These are phyloP conservation scores for Patella vulgata DNA, from an alignment of 1,140 invertebrate species.

Conservation along the genomic window DNA sequence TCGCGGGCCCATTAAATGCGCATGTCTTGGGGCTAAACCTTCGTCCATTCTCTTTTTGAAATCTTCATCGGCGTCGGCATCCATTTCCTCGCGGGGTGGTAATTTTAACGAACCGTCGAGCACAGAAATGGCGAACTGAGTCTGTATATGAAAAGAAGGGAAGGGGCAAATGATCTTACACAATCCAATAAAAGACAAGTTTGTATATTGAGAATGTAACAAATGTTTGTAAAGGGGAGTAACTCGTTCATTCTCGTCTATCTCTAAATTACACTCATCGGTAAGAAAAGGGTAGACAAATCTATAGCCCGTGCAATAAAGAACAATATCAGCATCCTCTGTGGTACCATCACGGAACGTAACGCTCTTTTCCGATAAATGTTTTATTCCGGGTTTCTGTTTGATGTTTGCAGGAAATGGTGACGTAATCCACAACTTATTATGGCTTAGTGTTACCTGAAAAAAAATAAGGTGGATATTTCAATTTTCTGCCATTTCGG, in stretches of 20 bases:
- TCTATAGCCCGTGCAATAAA: conserved; percentile 86
- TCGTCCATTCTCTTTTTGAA: conserved; percentile 67
- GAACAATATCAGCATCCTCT: conserved; percentile 75
- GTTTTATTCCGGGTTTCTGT: conserved; percentile 50
- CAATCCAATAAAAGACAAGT: conserved; percentile 84
- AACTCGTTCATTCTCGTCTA: conserved; percentile 79
- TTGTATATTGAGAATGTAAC: conserved; percentile 80
- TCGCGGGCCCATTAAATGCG: conserved; percentile 78
- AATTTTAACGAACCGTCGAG: conserved; percentile 75
- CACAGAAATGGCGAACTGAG: conserved; percentile 74
- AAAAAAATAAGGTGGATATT: too few species aligned
- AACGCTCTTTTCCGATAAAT: conserved; percentile 30
- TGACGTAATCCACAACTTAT: conserved; percentile 38
- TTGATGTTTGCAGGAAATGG: conserved; percentile 47
- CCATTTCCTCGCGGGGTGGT: conserved; percentile 76
- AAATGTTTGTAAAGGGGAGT: conserved; percentile 88
- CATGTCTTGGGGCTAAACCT: conserved; percentile 74
- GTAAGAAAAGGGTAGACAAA: conserved; percentile 84
- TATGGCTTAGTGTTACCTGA: conserved; percentile 60
- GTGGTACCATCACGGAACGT: conserved; percentile 60
- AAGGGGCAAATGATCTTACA: conserved; percentile 84
- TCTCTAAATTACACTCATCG: conserved; percentile 75
- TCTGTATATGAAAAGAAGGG: conserved; percentile 87
- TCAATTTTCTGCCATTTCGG: too few species aligned
- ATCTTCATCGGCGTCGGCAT: conserved; percentile 72